Conservation (phyloP, 2,113 vertebrate species). For the Mesocricetus auratus region DNA sequence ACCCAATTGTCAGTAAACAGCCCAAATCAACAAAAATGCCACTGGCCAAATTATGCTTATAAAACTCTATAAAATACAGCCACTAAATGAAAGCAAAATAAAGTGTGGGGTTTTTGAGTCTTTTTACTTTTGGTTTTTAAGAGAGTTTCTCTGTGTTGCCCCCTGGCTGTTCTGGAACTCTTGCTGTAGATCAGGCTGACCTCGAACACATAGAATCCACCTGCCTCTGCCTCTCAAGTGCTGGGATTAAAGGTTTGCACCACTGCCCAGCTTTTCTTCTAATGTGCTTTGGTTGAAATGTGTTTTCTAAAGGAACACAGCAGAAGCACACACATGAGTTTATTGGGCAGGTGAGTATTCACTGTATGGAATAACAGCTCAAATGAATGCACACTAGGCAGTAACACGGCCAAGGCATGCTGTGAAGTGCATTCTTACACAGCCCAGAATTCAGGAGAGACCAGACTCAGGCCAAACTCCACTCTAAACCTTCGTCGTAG, state of each 20-base stretch:
- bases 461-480: background rate
- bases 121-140: background rate
- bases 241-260: background rate
- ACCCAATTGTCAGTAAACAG: constrained; percentile 17
- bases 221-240: background rate
- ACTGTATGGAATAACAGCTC: background rate
- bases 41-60: background rate
- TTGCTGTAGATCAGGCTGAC: background rate
- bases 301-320: background rate
- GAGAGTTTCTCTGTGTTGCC: background rate
- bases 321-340: background rate
- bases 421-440: no score
- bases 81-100: background rate
- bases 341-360: background rate
- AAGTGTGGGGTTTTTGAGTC: background rate
- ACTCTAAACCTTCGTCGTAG: background rate
- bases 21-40: constrained; percentile 2
- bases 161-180: background rate
- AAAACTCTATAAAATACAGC: constrained; percentile 12
- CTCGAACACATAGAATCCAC: background rate
- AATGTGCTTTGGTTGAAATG: background rate
- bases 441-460: background rate
- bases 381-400: background rate
- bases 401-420: background rate
- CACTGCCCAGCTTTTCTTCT: background rate